phyloP scores from a whole-genome alignment of 2,888 invertebrate genomes.

The Agonum fuliginosum region DNA sequence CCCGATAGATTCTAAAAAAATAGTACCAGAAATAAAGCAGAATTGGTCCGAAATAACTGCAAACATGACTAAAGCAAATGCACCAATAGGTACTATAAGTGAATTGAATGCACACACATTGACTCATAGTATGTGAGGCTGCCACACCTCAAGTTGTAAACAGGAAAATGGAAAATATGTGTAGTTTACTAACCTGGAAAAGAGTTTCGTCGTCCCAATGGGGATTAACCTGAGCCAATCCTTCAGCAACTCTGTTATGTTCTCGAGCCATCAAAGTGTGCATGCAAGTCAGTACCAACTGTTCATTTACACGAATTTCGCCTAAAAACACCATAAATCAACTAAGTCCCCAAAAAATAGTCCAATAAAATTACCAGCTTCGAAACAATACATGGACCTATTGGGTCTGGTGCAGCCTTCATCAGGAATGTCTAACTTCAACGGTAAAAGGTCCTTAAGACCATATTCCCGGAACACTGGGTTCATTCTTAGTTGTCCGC shows the following conservation, averaged over 20 bases:
- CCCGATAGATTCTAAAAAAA: too few species aligned
- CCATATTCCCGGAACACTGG: conserved; percentile 91
- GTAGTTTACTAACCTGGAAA: conserved; percentile 80
- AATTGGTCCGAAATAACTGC: too few species aligned
- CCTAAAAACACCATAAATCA: conserved; percentile 73
- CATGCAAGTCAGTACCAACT: conserved; percentile 91
- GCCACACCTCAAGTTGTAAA: too few species aligned
- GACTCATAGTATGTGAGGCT: too few species aligned
- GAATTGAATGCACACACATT: too few species aligned
- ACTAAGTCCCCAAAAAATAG: not conserved
- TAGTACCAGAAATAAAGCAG: too few species aligned
- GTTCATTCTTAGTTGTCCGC: conserved; percentile 90
- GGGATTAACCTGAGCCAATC: conserved; percentile 86
- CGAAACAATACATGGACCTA: conserved; percentile 93
- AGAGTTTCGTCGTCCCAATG: conserved; percentile 96
- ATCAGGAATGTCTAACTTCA: conserved; percentile 92
- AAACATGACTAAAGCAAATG: too few species aligned
- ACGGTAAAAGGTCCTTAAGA: conserved; percentile 89
- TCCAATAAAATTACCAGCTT: conserved; percentile 80
- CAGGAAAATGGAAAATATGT: not conserved
- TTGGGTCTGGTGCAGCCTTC: conserved; percentile 94
- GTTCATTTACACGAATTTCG: conserved; percentile 94
- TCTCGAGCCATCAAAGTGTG: conserved; percentile 93
- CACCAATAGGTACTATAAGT: too few species aligned
- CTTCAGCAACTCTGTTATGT: conserved; percentile 90